Percentiles rank a stretch among this genome's conserved stretches.
These are phyloP conservation scores for Eupleurogrammus muticus DNA, from an alignment of 2,797 vertebrate genomes.

Conservation along the genomic window DNA sequence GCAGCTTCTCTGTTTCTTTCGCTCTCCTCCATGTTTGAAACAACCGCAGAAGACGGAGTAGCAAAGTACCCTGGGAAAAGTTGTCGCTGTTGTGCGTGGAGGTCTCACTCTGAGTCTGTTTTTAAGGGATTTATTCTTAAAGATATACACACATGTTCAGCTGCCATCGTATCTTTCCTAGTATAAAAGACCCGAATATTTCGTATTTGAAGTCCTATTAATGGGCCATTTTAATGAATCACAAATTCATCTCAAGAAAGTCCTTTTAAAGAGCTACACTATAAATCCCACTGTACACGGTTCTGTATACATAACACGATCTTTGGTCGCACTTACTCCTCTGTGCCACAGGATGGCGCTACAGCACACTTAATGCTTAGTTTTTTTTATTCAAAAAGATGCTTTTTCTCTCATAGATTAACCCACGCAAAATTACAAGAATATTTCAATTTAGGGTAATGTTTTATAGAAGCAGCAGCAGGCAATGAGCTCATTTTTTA, in stretches of 20 bases:
- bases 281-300: neutral
- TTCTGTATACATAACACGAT: conserved; percentile 12
- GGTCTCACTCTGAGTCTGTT: conserved; percentile 12
- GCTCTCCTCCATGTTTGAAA: conserved; percentile 89
- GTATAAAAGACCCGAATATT: no score
- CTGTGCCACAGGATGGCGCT: conserved; percentile 28
- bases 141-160: neutral
- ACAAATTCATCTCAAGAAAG: fast-evolving
- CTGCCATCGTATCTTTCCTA: neutral
- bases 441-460: fast-evolving
- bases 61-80: conserved; percentile 50
- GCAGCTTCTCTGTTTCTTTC: conserved; percentile 67
- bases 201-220: no score
- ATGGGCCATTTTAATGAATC: fast-evolving
- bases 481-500: neutral
- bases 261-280: neutral
- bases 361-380: neutral
- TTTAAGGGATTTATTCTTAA: no score
- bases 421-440: fast-evolving
- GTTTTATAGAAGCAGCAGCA: neutral
- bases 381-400: fast-evolving
- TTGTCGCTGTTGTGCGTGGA: no score
- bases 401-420: fast-evolving
- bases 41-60: conserved; percentile 55
- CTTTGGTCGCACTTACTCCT: conserved; percentile 5